phyloP scores from a whole-genome alignment of 2,797 vertebrate genomes.

The Arnoldichthys spilopterus region DNA sequence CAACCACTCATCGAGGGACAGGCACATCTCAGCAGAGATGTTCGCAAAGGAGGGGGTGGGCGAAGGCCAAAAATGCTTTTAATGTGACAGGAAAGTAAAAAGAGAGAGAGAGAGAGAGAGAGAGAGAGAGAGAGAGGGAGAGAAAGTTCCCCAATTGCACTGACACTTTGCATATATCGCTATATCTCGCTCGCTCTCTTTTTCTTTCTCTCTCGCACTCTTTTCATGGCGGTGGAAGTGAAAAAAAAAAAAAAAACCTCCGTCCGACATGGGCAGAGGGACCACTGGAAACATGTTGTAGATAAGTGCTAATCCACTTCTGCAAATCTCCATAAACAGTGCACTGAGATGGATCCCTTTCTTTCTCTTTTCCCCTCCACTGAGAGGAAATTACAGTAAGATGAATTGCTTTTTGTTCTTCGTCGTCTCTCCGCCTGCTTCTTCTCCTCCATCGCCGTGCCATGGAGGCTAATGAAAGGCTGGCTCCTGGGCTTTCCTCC shows the following conservation, averaged over 20 bases:
- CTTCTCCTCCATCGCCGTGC: conserved; percentile 68
- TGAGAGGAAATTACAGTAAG: conserved; percentile 83
- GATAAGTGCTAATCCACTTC: conserved; percentile 87
- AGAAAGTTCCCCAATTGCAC: conserved; percentile 69
- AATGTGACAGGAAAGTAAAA: conserved; percentile 76
- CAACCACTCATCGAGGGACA: conserved; percentile 76
- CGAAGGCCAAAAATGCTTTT: conserved; percentile 66
- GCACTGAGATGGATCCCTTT: conserved; percentile 82
- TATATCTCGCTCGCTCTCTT: conserved; percentile 51
- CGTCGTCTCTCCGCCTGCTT: too few relatives aligned
- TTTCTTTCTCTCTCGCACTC: conserved; percentile 53
- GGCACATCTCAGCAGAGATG: conserved; percentile 79
- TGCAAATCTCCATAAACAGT: conserved; percentile 86
- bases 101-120: conserved; percentile 45
- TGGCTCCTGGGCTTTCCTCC: conserved; percentile 84
- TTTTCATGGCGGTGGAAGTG: conserved; percentile 54
- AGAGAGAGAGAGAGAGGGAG: conserved; percentile 63
- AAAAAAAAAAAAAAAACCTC: conserved; percentile 80
- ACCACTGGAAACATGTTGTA: conserved; percentile 84
- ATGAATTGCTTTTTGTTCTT: conserved; percentile 79
- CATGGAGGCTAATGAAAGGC: conserved; percentile 85
- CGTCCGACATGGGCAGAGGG: conserved; percentile 77
- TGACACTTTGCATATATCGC: conserved; percentile 69
- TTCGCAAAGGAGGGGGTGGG: conserved; percentile 69
- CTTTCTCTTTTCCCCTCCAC: conserved; percentile 71